phyloP scores from a whole-genome alignment of 2,888 invertebrate species.

The Volucella bombylans region DNA sequence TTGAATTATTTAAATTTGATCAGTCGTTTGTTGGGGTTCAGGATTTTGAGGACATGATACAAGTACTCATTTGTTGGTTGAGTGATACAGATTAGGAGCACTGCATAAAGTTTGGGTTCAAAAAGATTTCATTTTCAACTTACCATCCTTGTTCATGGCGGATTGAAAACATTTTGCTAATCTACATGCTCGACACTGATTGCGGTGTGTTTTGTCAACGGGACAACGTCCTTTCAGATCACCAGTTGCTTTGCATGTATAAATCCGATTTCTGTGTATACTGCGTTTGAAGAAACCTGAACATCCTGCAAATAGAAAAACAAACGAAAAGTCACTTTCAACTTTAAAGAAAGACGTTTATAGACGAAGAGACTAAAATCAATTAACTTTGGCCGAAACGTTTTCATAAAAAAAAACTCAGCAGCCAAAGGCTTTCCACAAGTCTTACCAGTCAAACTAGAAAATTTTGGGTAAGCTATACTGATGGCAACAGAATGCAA shows the following conservation, averaged over 20 bases:
- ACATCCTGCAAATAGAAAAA: conserved; percentile 86
- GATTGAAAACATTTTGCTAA: conserved; percentile 97
- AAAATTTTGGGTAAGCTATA: too few relatives aligned
- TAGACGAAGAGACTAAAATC: background rate
- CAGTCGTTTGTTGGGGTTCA: background rate
- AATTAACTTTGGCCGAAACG: too few relatives aligned
- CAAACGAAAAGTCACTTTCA: background rate
- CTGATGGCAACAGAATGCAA: too few relatives aligned
- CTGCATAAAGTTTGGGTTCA: background rate
- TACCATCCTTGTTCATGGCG: conserved; percentile 99
- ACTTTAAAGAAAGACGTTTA: background rate
- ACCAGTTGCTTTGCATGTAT: conserved; percentile 98
- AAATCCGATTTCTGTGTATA: conserved; percentile 96
- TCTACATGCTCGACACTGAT: conserved; percentile 97
- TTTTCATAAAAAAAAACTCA: too few relatives aligned
- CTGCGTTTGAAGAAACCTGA: conserved; percentile 98
- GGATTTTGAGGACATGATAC: conserved; percentile 4
- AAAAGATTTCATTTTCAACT: conserved; percentile 83
- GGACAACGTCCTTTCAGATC: conserved; percentile 96
- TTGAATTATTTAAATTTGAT: conserved; percentile 36
- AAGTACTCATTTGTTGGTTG: background rate
- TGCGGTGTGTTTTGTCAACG: conserved; percentile 97
- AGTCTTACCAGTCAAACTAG: too few relatives aligned
- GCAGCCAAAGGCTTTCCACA: too few relatives aligned
- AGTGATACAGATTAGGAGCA: too few relatives aligned